Evolutionary conservation across 1,140 invertebrate genomes (phyloP).

Genomic region (Drosophila bocqueti): DNA sequence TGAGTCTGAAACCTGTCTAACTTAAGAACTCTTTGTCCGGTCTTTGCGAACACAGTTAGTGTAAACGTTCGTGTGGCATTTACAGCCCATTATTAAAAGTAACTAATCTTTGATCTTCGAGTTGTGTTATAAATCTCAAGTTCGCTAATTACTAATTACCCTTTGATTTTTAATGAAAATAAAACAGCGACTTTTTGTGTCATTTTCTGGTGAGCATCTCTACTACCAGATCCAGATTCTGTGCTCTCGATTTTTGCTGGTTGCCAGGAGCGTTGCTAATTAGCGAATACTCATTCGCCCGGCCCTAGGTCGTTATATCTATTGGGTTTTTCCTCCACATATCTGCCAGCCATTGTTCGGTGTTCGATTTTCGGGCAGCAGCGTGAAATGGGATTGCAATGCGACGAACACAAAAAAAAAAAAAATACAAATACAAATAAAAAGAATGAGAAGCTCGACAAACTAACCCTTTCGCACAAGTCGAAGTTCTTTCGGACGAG

Average conservation of each 20-base stretch:
- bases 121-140: not conserved
- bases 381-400: slow-evolving; percentile 49
- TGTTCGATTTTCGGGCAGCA: slow-evolving; percentile 40
- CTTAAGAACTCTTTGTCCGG: too few species aligned
- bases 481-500: slow-evolving; percentile 62
- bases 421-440: slow-evolving; percentile 1
- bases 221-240: slow-evolving; percentile 10
- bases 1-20: not conserved
- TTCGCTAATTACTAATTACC: too few species aligned
- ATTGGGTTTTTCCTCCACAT: slow-evolving; percentile 57
- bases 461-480: slow-evolving; percentile 46
- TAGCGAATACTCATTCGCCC: slow-evolving; percentile 50
- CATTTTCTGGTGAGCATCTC: not conserved
- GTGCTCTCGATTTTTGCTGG: slow-evolving; percentile 20
- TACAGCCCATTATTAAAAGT: not conserved
- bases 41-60: too few species aligned
- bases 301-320: slow-evolving; percentile 57
- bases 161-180: not conserved
- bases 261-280: slow-evolving; percentile 78
- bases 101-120: not conserved
- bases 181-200: not conserved
- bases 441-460: not conserved
- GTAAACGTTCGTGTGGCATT: too few species aligned
- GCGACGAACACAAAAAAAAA: slow-evolving; percentile 6
- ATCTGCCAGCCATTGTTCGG: slow-evolving; percentile 20